These are phyloP conservation scores for Amphiura filiformis DNA, from an alignment of 35 echinoderm and acorn worm genomes.

Conservation along the genomic window DNA sequence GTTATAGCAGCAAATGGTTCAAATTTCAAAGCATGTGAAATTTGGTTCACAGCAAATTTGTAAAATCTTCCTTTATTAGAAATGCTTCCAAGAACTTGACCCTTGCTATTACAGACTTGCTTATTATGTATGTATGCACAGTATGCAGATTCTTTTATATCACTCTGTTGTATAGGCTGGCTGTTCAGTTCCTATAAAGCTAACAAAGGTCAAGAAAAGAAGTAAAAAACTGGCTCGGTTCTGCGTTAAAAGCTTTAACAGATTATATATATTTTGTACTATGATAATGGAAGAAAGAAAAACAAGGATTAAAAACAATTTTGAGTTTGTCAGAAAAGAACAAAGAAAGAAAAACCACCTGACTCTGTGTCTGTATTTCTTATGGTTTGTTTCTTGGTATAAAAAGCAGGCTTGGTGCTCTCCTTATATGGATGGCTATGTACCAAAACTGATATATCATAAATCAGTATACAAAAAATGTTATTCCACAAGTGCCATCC, in stretches of 20 bases:
- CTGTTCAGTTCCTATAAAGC: too few species aligned
- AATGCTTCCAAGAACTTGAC: too few species aligned
- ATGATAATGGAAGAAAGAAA: constrained; percentile 2
- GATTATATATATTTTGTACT: constrained; percentile 4
- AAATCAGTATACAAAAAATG: neutral
- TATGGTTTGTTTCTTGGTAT: neutral
- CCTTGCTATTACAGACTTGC: too few species aligned
- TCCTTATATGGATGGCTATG: neutral
- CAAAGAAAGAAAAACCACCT: neutral
- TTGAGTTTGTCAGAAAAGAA: constrained; percentile 8
- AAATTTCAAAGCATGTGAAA: too few species aligned
- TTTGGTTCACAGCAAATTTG: too few species aligned
- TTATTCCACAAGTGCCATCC: neutral
- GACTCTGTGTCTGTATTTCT: neutral
- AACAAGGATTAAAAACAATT: neutral
- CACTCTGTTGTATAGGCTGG: too few species aligned
- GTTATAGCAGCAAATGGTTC: too few species aligned
- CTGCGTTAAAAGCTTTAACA: neutral
- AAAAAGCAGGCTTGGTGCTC: neutral
- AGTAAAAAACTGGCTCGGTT: constrained; percentile 4
- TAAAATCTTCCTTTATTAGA: too few species aligned
- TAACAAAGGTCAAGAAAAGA: too few species aligned
- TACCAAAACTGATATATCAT: neutral
- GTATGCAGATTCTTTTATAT: too few species aligned
- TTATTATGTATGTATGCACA: too few species aligned